Evolutionary conservation across 2,797 vertebrate species (phyloP), one percentile per base, ranked within the genome.

Genomic region (Acipenser transmontanus): DNA sequence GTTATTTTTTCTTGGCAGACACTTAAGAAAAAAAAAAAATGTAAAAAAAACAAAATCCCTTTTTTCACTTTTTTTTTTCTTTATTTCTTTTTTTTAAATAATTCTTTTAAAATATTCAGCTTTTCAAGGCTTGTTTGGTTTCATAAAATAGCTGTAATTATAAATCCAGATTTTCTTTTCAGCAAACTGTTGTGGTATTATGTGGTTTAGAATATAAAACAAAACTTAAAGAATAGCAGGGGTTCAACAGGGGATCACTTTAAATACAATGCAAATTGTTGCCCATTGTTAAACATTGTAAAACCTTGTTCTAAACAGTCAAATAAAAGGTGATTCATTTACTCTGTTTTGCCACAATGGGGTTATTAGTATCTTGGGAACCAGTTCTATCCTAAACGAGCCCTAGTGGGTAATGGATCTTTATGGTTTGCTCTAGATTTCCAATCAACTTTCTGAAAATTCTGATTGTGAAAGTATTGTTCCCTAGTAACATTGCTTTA

Each of bases 1-100:
- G 14, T 63, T 66, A 63, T 50, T 48, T 4, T 66, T 66, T 78
- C 81, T 78, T 78, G 77, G 76, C 81, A 77, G 77, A 74, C 63
- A 56, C 71, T 68, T 68, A 78, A 86, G 78, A 80, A 79, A 71
- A 78, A 66, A 78, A 66, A 17, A 17, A 17, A 17, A 17, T 17
- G 17, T 17, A 17, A 17, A 17, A 17, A 17, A 17, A 17, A 17
- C 17, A 17, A 17, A 17, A 17, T 17, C 17, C 17, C 17, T 17
- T 17, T 17, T 17, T 17, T 17, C 17, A 17, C 17, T 17, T 17
- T 17, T 17, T 17, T 17, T 17, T 1, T 1, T 17, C 1, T 17
- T 17, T 17, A 68, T 69, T 50, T 12, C 1, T 17, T 49, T 13
- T 49, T 70, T 68, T 72, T 64, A 17, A 50, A 62, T 78, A 73